These are phyloP conservation scores for Heliconius hortense DNA, from an alignment of 2,888 invertebrate species.

Conservation along the genomic window DNA sequence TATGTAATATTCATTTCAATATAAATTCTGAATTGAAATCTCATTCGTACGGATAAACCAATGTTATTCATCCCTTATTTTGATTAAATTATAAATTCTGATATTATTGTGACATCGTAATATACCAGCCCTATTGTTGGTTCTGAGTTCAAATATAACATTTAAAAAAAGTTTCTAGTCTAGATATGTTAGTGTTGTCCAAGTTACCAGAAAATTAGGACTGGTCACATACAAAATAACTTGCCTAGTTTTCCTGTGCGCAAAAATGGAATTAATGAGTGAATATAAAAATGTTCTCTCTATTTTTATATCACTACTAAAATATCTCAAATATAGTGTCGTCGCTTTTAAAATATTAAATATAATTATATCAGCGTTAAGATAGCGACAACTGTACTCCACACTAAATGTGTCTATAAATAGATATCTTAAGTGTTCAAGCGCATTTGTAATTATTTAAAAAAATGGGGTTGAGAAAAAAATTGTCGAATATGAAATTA, in stretches of 20 bases:
- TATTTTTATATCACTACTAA: constrained; percentile 5
- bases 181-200: background rate
- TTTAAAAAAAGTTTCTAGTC: background rate
- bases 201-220: background rate
- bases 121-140: no score
- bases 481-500: background rate
- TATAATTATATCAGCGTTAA: constrained; percentile 16
- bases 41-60: background rate
- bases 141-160: no score
- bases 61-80: background rate
- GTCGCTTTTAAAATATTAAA: constrained; percentile 24
- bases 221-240: background rate
- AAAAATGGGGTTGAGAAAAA: background rate
- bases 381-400: constrained; percentile 13
- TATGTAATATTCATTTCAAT: constrained; percentile 1
- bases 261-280: background rate
- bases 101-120: background rate
- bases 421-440: constrained; percentile 14
- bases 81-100: background rate
- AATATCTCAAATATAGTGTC: constrained; percentile 2
- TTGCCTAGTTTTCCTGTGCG: background rate
- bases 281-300: background rate
- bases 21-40: background rate
- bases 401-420: constrained; percentile 20
- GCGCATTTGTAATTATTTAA: background rate